These are phyloP conservation scores for Dromas ardeola DNA, from an alignment of 2,113 vertebrate species.

Conservation along the genomic window DNA sequence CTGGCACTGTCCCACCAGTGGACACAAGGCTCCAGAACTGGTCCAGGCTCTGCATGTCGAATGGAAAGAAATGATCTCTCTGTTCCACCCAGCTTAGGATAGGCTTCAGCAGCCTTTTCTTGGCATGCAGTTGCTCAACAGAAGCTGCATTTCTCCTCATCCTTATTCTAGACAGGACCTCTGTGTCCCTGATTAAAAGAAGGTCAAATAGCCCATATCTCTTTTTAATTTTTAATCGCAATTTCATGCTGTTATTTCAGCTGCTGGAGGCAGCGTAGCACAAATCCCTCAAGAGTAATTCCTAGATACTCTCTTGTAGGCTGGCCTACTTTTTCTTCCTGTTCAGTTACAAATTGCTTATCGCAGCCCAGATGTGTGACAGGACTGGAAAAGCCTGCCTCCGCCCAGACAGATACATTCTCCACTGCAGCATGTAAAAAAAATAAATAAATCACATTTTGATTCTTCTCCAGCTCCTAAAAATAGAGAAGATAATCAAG, in stretches of 20 bases:
- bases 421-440: neutral
- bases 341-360: slow-evolving; percentile 12
- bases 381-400: neutral
- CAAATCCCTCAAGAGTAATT: slow-evolving; percentile 41
- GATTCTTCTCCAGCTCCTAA: slow-evolving; percentile 25
- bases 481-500: slow-evolving; percentile 7
- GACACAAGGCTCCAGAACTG: accelerated
- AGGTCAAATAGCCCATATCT: slow-evolving; percentile 58
- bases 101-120: neutral
- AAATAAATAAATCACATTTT: neutral
- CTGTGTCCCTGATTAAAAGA: slow-evolving; percentile 1
- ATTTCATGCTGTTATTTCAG: slow-evolving; percentile 67
- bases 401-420: neutral
- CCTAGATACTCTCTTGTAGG: slow-evolving; percentile 22
- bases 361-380: neutral
- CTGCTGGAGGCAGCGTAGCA: neutral
- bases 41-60: neutral
- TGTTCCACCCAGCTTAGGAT: neutral
- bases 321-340: slow-evolving; percentile 34
- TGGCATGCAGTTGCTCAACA: neutral
- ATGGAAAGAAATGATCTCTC: neutral
- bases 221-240: slow-evolving; percentile 59
- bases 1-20: neutral
- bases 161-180: neutral
- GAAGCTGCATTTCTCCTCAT: neutral